phyloP scores from a whole-genome alignment of 2,113 vertebrate species.

The Phalacrocorax carbo region DNA sequence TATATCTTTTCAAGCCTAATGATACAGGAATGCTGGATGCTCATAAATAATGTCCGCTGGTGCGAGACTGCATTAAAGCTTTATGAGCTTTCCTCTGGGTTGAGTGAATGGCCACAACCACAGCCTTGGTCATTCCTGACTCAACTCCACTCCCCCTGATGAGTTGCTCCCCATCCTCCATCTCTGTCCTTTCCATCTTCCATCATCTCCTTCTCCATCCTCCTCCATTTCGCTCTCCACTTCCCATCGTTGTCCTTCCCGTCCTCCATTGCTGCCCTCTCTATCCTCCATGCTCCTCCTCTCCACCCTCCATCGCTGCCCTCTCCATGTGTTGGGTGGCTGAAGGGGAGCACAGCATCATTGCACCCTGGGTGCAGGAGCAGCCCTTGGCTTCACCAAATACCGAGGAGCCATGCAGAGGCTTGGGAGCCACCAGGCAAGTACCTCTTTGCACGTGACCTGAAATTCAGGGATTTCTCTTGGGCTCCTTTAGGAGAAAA shows the following conservation, averaged over 20 bases:
- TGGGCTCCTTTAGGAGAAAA: background rate
- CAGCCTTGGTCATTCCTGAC: background rate
- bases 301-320: background rate
- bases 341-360: background rate
- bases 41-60: conserved; percentile 15
- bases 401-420: background rate
- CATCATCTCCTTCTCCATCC: no score
- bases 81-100: background rate
- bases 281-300: background rate
- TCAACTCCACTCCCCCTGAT: background rate
- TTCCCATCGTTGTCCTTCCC: background rate
- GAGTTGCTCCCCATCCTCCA: background rate
- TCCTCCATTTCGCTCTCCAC: background rate
- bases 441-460: background rate
- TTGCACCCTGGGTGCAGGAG: background rate
- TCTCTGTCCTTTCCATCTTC: background rate
- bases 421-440: background rate
- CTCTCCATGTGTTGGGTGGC: background rate
- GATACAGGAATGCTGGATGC: background rate
- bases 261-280: background rate
- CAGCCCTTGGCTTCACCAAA: background rate
- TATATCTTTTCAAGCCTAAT: background rate
- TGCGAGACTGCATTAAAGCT: background rate
- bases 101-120: background rate
- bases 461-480: conserved; percentile 23